These are phyloP conservation scores for Tuta absoluta DNA, from an alignment of 2,888 invertebrate genomes.

Conservation along the genomic window DNA sequence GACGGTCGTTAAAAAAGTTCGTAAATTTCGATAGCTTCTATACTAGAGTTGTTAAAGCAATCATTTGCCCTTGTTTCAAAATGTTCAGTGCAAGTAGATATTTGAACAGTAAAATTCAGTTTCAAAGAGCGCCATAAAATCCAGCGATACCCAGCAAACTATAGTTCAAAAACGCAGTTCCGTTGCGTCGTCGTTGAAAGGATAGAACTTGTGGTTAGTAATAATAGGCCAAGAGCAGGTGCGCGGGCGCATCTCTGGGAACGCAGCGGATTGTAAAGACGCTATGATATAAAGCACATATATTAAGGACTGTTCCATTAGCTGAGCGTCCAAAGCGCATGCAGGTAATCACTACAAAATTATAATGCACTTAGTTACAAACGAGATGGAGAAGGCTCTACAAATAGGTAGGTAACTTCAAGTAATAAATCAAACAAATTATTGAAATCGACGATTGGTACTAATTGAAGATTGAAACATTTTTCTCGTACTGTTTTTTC, in stretches of 20 bases:
- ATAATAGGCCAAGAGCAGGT: conserved; percentile 44
- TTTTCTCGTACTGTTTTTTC: no score
- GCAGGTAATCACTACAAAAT: not conserved
- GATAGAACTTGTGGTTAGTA: conserved; percentile 41
- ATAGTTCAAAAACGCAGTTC: not conserved
- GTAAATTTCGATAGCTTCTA: no score
- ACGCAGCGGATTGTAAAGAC: conserved; percentile 23
- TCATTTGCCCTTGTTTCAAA: no score
- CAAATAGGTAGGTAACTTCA: no score
- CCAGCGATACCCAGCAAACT: not conserved
- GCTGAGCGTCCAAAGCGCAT: not conserved
- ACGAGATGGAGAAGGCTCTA: not conserved
- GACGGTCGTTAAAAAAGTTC: no score
- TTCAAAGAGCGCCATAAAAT: not conserved
- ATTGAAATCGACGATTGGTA: no score
- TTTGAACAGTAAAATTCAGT: not conserved
- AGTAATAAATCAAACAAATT: no score
- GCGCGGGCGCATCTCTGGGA: conserved; percentile 32
- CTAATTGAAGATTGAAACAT: no score
- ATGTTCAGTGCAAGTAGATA: not conserved
- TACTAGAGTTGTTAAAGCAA: no score
- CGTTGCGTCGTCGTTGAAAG: not conserved
- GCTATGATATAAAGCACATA: conserved; percentile 21
- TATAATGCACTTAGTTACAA: not conserved
- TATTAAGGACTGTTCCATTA: conserved; percentile 5